Percentiles rank a stretch among this genome's conserved stretches.
Conservation (phyloP, 2,888 invertebrate species). For the Hirtodrosophila alboralis region DNA sequence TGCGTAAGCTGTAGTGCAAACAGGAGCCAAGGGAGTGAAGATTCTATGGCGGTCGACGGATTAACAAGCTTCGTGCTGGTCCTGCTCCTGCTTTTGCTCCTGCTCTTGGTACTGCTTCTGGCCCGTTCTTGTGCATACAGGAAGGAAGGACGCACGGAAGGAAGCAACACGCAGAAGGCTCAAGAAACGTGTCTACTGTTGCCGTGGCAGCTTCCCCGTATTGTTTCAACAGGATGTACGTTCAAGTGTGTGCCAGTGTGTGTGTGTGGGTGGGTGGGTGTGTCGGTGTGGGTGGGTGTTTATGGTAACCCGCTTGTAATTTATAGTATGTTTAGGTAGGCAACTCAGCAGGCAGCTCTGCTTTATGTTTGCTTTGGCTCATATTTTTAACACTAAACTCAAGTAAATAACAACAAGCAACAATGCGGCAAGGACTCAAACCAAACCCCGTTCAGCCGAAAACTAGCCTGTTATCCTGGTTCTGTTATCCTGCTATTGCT, state of each 20-base stretch:
- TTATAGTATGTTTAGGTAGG: constrained; percentile 54
- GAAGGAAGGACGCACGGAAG: constrained; percentile 56
- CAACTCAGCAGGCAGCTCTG: constrained; percentile 44
- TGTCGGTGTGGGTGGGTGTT: constrained; percentile 31
- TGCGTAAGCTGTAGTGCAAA: constrained; percentile 59
- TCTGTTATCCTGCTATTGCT: constrained; percentile 40
- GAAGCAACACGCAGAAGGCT: constrained; percentile 62
- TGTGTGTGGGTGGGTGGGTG: constrained; percentile 1
- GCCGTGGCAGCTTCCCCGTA: constrained; percentile 30
- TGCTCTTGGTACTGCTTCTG: constrained; percentile 16
- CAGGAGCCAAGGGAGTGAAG: constrained; percentile 17
- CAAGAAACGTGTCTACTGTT: constrained; percentile 60
- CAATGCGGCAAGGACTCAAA: constrained; percentile 31
- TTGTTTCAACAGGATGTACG: constrained; percentile 67
- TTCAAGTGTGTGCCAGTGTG: constrained; percentile 33
- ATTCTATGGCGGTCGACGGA: constrained; percentile 15
- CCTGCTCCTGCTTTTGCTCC: constrained; percentile 7
- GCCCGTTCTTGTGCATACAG: constrained; percentile 19
- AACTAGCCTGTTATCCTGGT: constrained; percentile 18
- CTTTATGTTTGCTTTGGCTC: constrained; percentile 60
- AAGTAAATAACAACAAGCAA: constrained; percentile 49
- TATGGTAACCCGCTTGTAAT: constrained; percentile 58
- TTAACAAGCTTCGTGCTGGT: constrained; percentile 38
- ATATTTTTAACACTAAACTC: constrained; percentile 65
- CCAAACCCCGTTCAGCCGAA: neutral